Percentiles rank a stretch among this genome's conserved stretches.
phyloP scores from a whole-genome alignment of 2,113 vertebrate species.

The Petrocephalus zakoni region DNA sequence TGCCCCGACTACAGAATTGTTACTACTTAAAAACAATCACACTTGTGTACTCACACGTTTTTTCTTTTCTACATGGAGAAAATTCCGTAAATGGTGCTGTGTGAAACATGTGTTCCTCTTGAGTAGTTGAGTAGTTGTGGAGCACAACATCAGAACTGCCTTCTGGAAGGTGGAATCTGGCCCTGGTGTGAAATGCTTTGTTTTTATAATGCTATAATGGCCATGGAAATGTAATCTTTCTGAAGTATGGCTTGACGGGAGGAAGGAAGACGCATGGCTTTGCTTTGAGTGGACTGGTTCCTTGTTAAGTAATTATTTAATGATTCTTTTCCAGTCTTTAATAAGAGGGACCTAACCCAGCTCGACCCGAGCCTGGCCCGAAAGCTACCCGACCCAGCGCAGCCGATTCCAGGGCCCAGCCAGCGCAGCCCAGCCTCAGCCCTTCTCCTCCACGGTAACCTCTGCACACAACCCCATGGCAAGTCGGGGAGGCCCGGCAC shows the following conservation, averaged over 20 bases:
- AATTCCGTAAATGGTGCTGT: too few species aligned
- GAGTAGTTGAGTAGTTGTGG: neutral
- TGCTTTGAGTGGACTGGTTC: neutral
- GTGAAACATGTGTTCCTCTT: too few species aligned
- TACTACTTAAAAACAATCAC: neutral
- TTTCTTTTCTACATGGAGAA: too few species aligned
- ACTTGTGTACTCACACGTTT: too few species aligned
- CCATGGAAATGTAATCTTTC: neutral
- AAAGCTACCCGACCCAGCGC: neutral
- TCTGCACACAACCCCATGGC: conserved; percentile 65
- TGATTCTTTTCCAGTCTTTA: neutral
- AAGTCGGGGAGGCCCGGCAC: conserved; percentile 73
- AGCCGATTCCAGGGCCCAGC: neutral
- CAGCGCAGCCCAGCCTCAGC: neutral
- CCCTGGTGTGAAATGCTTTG: neutral
- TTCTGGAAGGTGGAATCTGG: neutral
- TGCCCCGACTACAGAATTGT: neutral
- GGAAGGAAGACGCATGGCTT: neutral
- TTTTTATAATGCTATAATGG: neutral
- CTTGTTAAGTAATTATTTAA: neutral
- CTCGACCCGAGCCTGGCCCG: neutral
- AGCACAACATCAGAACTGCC: neutral
- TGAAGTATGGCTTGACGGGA: neutral
- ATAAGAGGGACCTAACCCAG: neutral
- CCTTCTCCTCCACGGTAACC: conserved; percentile 26